Conservation (phyloP, 2,888 invertebrate species). For the Pelosia muscerda region DNA sequence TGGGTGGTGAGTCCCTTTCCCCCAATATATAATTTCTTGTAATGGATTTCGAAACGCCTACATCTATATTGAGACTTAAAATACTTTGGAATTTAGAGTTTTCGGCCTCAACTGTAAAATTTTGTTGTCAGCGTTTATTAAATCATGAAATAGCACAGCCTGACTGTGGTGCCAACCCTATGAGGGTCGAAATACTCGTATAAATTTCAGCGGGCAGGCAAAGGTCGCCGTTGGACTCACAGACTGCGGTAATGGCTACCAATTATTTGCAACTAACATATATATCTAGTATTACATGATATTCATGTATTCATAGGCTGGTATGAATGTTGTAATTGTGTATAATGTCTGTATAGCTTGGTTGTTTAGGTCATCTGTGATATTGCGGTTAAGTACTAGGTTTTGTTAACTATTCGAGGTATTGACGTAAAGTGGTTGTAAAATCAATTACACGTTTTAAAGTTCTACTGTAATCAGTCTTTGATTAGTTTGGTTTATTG, state of each 20-base stretch:
- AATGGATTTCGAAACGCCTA: too few relatives aligned
- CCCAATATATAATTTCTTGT: too few relatives aligned
- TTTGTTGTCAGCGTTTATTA: too few relatives aligned
- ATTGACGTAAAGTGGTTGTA: too few relatives aligned
- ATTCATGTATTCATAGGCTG: slow-evolving; percentile 18
- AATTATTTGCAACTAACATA: slow-evolving; percentile 44
- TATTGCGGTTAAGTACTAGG: neutral
- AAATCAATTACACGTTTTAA: too few relatives aligned
- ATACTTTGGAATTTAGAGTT: too few relatives aligned
- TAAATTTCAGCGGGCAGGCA: slow-evolving; percentile 33
- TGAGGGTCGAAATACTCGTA: slow-evolving; percentile 26
- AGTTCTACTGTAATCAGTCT: too few relatives aligned
- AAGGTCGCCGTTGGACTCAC: slow-evolving; percentile 40
- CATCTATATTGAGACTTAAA: too few relatives aligned
- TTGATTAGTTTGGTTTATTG: too few relatives aligned
- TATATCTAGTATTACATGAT: slow-evolving; percentile 24
- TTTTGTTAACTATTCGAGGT: neutral
- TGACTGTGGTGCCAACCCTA: slow-evolving; percentile 18
- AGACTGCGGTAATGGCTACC: slow-evolving; percentile 42
- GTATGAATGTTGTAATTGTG: neutral
- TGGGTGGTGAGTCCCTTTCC: too few relatives aligned
- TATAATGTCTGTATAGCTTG: neutral
- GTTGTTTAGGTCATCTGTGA: neutral
- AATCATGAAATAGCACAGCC: too few relatives aligned
- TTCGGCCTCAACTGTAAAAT: too few relatives aligned